Evolutionary conservation across 2,888 invertebrate genomes (phyloP).

Genomic region (Lithophane socia): DNA sequence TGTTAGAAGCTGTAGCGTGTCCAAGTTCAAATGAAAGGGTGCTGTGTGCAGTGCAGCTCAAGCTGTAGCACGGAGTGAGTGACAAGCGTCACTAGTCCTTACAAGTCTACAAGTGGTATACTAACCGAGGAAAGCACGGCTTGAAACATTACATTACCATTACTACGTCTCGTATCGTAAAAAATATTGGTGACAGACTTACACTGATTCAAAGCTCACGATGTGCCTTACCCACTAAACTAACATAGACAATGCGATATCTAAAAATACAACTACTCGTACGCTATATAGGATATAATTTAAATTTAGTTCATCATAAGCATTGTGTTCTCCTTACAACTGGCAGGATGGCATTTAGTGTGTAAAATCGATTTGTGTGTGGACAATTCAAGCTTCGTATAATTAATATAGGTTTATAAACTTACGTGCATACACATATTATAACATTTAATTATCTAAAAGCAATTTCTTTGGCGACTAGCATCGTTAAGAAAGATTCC

Average conservation of each 20-base stretch:
- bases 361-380: slow-evolving; percentile 89
- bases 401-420: slow-evolving; percentile 84
- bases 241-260: slow-evolving; percentile 90
- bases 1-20: slow-evolving; percentile 61
- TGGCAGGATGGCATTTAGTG: slow-evolving; percentile 89
- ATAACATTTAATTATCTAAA: slow-evolving; percentile 88
- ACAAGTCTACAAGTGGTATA: slow-evolving; percentile 77
- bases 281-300: slow-evolving; percentile 87
- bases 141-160: slow-evolving; percentile 74
- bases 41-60: slow-evolving; percentile 65
- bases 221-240: slow-evolving; percentile 87
- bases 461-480: slow-evolving; percentile 88
- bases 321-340: slow-evolving; percentile 86
- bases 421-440: slow-evolving; percentile 88
- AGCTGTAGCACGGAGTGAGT: slow-evolving; percentile 65
- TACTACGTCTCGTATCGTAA: slow-evolving; percentile 81
- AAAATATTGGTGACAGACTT: slow-evolving; percentile 87
- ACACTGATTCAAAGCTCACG: slow-evolving; percentile 88
- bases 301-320: slow-evolving; percentile 89
- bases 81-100: slow-evolving; percentile 71
- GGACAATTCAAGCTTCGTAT: slow-evolving; percentile 89
- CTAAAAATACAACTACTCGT: slow-evolving; percentile 89
- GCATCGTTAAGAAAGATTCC: slow-evolving; percentile 90
- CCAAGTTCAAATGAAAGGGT: slow-evolving; percentile 50
- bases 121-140: slow-evolving; percentile 80